phyloP scores from a whole-genome alignment of 2,113 vertebrate species.

The Falcunculus frontatus region DNA sequence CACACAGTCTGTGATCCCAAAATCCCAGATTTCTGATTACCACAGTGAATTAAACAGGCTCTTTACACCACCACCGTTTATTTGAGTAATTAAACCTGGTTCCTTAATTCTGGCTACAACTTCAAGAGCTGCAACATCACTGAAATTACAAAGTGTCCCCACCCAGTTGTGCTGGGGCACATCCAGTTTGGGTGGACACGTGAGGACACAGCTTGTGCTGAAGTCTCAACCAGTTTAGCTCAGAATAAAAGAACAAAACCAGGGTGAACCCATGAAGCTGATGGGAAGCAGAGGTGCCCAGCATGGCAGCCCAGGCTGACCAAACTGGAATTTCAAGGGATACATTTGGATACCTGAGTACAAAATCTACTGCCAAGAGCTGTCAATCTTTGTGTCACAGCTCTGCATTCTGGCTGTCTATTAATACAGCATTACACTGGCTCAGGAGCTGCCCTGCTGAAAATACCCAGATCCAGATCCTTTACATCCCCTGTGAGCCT shows the following conservation, averaged over 20 bases:
- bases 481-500: not conserved
- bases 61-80: not conserved
- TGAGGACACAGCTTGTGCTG: not conserved
- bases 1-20: not conserved
- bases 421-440: not conserved
- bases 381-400: not conserved
- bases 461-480: not conserved
- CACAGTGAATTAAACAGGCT: accelerated
- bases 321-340: not conserved
- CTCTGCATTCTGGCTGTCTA: not conserved
- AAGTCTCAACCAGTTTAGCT: not conserved
- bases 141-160: not conserved
- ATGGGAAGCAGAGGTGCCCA: not conserved
- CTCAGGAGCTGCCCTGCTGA: not conserved
- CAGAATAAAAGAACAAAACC: not conserved
- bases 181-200: not conserved
- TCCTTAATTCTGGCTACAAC: not conserved
- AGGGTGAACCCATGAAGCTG: not conserved
- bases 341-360: not conserved
- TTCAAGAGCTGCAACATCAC: not conserved
- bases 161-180: not conserved
- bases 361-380: not conserved
- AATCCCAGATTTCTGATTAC: not conserved
- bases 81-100: not conserved
- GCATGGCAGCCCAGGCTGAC: not conserved